Evolutionary conservation across 2,113 vertebrate species (phyloP), one percentile per base, ranked within the genome.

Genomic region (Riparia riparia): DNA sequence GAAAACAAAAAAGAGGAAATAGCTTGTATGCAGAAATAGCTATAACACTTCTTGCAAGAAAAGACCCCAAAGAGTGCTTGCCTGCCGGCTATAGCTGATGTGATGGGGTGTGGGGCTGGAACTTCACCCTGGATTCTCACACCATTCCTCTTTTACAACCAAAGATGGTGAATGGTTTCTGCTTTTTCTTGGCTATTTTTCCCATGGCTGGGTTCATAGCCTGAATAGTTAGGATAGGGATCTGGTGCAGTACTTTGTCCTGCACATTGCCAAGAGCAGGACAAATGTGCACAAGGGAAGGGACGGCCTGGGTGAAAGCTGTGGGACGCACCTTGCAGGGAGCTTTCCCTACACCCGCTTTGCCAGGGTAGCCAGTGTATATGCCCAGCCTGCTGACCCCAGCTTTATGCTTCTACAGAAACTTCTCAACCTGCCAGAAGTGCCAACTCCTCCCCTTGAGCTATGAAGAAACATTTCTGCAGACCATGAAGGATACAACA

Each of bases 131-230:
- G 71, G 81, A 82, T 95, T 96, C 96, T 97, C 83, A 84, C 79
- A 92, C 81, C 93, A 96, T 96, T 97, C 96, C 96, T 96, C 90
- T 95, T 97, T 95, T 97, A 97, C 94, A 95, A 83, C 94, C 94
- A 82, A 95, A 95, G 51, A 89, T 65, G 86, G 82, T 89, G 93
- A 94, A 81, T 94, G 92, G 79, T 97, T 97, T 96, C 95, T 90
- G 94, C 94, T 89, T 81, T 95, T 97, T 89, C 93, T 92, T 87
- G 86, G 63, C 71, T 95, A 22, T 94, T 95, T 97, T 97, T 96
- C 71, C 89, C 69, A 14, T 21, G 41, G 76, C 91, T 94, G 74
- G 17, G 44, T 85, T 89, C 29, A 50, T 42, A 91, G 57, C 12
- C 65, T 91, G 39, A 82, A 26, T 1, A 82, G 86, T 91, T 72